Evolutionary conservation across 2,113 vertebrate species (phyloP).

Genomic region (Bubo bubo): DNA sequence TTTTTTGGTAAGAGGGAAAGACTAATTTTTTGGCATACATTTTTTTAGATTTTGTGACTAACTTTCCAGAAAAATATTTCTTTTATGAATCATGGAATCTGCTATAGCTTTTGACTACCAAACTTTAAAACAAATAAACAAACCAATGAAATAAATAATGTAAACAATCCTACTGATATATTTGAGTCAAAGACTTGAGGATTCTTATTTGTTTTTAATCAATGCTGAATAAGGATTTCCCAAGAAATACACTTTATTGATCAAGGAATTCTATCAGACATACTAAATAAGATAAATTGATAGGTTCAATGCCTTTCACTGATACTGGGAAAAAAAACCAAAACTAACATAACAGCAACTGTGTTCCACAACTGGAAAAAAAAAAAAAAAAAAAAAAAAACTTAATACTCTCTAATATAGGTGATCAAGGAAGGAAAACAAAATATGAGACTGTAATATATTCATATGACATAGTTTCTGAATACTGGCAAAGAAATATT

Average conservation of each 20-base stretch:
- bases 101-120: neutral
- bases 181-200: neutral
- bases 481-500: neutral
- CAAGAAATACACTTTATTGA: neutral
- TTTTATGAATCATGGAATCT: neutral
- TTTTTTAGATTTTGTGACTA: neutral
- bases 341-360: rapidly evolving
- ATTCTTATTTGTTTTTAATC: neutral
- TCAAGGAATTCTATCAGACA: neutral
- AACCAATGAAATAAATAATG: neutral
- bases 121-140: neutral
- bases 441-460: neutral
- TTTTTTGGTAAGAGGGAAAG: neutral
- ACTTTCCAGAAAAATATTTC: rapidly evolving
- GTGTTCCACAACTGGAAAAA: neutral
- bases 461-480: neutral
- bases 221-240: neutral
- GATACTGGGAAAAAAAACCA: neutral
- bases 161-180: neutral
- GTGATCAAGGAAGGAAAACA: neutral
- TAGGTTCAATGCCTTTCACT: neutral
- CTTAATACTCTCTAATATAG: neutral
- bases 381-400: neutral
- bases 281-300: neutral
- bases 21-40: rapidly evolving